Conservation (phyloP, 1,140 invertebrate species). For the Lasioglossum albipes region DNA sequence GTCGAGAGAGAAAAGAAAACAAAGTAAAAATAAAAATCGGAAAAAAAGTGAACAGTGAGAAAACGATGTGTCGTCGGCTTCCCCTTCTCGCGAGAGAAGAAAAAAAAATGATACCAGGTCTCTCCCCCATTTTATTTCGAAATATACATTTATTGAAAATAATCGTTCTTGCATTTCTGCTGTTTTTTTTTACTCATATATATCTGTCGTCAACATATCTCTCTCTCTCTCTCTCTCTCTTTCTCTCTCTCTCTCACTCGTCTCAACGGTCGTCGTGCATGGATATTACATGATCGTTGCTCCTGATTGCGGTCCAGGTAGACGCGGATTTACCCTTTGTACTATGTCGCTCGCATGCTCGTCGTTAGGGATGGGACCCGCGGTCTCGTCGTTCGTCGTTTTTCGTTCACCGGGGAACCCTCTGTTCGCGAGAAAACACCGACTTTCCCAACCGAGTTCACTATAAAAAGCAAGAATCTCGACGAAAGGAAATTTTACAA, state of each 20-base stretch:
- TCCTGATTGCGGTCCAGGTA: conserved; percentile 50
- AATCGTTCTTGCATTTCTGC: conserved; percentile 60
- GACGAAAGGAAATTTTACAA: too few relatives aligned
- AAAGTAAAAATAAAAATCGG: too few relatives aligned
- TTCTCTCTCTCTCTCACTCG: not conserved
- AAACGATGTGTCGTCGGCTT: not conserved
- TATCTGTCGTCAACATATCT: conserved; percentile 5
- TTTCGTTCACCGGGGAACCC: not conserved
- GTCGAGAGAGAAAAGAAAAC: not conserved
- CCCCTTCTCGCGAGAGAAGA: conserved; percentile 15
- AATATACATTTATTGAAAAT: conserved; percentile 73
- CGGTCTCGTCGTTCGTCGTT: not conserved
- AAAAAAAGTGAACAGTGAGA: too few relatives aligned
- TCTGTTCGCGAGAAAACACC: too few relatives aligned
- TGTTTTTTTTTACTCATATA: conserved; percentile 20
- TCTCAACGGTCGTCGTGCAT: conserved; percentile 36
- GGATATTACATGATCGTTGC: conserved; percentile 49
- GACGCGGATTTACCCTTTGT: conserved; percentile 46
- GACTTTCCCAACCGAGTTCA: too few relatives aligned
- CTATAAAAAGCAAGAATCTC: too few relatives aligned
- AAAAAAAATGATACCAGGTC: not conserved
- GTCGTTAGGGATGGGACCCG: not conserved
- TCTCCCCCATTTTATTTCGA: conserved; percentile 34
- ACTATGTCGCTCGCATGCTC: conserved; percentile 39
- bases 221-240: not conserved